Evolutionary conservation across 2,888 invertebrate species (phyloP).

Genomic region (Aphodius granarius): DNA sequence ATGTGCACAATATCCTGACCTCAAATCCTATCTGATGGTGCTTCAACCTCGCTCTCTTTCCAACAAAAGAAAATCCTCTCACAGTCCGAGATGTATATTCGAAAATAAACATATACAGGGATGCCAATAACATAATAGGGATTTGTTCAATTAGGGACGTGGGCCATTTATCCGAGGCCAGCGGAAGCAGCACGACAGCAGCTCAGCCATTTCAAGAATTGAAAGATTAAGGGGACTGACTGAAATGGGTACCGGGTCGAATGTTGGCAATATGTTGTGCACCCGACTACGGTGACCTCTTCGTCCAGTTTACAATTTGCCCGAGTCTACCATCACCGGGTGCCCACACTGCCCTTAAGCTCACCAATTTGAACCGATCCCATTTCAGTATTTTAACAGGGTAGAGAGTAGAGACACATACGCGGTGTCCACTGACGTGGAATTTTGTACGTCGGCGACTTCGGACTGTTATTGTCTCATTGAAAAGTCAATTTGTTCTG

Average conservation of each 20-base stretch:
- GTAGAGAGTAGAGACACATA: not conserved
- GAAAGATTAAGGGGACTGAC: constrained; percentile 14
- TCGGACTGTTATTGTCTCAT: constrained; percentile 11
- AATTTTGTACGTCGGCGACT: not conserved
- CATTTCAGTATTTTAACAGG: constrained; percentile 6
- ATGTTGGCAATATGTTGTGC: constrained; percentile 8
- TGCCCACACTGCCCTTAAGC: not conserved
- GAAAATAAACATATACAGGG: constrained; percentile 4
- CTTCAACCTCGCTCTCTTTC: not conserved
- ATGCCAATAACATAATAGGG: constrained; percentile 9
- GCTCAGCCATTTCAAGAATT: constrained; percentile 16
- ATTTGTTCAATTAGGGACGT: constrained; percentile 18
- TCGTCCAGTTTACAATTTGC: constrained; percentile 18
- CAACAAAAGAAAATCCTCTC: not conserved
- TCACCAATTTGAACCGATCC: constrained; percentile 11
- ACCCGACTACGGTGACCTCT: not conserved
- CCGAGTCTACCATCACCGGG: not conserved
- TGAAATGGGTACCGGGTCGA: not conserved
- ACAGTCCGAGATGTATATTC: constrained; percentile 8
- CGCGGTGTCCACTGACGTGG: not conserved
- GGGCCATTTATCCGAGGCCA: constrained; percentile 1
- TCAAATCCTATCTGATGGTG: not conserved
- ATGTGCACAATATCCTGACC: not conserved
- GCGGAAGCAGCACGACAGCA: not conserved
- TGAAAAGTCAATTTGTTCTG: constrained; percentile 12